These are phyloP conservation scores for Forbesichthys agassizii DNA, from an alignment of 2,113 vertebrate species.

Conservation along the genomic window DNA sequence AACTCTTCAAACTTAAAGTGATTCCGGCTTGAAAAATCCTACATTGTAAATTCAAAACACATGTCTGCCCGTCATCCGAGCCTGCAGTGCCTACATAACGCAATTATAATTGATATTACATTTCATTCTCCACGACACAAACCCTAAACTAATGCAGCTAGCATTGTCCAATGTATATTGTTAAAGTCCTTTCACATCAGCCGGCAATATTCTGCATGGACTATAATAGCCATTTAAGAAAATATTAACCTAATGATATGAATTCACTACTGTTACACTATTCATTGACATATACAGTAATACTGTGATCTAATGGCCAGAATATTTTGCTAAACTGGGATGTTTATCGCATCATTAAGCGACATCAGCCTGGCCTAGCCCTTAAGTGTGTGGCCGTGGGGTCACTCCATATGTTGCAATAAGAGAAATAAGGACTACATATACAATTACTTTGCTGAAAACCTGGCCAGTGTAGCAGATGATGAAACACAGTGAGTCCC, in stretches of 20 bases:
- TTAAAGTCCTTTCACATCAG: slow-evolving; percentile 30
- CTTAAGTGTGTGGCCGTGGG: slow-evolving; percentile 55
- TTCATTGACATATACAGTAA: slow-evolving; percentile 49
- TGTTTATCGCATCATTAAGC: slow-evolving; percentile 73
- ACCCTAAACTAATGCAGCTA: slow-evolving; percentile 19
- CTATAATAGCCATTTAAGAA: slow-evolving; percentile 35
- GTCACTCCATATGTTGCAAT: slow-evolving; percentile 69
- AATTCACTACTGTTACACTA: slow-evolving; percentile 54
- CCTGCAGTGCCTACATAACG: slow-evolving; percentile 42
- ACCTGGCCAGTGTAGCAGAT: slow-evolving; percentile 59
- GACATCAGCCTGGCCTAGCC: slow-evolving; percentile 46
- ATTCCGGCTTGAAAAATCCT: slow-evolving; percentile 63
- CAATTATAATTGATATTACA: slow-evolving; percentile 54
- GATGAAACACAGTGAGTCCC: slow-evolving; percentile 65
- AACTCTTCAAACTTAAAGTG: slow-evolving; percentile 60
- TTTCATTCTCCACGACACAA: slow-evolving; percentile 53
- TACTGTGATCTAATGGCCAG: slow-evolving; percentile 65
- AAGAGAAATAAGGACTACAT: slow-evolving; percentile 47
- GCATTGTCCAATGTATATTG: slow-evolving; percentile 33
- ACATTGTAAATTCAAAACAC: slow-evolving; percentile 49
- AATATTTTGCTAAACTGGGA: slow-evolving; percentile 65
- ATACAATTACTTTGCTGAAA: slow-evolving; percentile 68
- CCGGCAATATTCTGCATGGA: slow-evolving; percentile 27
- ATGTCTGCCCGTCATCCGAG: slow-evolving; percentile 58
- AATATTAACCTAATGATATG: slow-evolving; percentile 59